A percentile compares a stretch with the other conserved stretches of the same genome.
phyloP scores from a whole-genome alignment of 92 coral and sea anemone species.

The Hydrozoanthus gracilis region DNA sequence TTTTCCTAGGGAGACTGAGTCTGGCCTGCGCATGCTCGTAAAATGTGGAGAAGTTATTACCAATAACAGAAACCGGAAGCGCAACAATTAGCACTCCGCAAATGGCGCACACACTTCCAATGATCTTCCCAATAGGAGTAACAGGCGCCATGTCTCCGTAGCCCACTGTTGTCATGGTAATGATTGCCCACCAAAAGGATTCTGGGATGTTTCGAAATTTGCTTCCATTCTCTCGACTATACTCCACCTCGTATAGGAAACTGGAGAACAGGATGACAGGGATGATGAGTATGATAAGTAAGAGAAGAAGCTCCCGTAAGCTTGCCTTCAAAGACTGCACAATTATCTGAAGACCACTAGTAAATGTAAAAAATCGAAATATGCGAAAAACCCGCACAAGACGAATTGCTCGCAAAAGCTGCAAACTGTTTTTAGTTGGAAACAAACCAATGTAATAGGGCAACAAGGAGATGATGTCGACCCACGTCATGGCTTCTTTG shows the following conservation, averaged over 20 bases:
- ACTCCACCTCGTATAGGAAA: constrained; percentile 81
- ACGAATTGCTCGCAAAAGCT: constrained; percentile 77
- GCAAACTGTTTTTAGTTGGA: background rate
- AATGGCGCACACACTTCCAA: constrained; percentile 94
- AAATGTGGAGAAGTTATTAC: constrained; percentile 92
- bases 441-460: constrained; percentile 77
- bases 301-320: constrained; percentile 79
- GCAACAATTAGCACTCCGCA: constrained; percentile 97
- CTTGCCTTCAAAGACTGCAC: constrained; percentile 97
- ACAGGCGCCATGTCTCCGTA: constrained; percentile 93
- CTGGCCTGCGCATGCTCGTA: constrained; percentile 99
- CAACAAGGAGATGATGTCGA: constrained; percentile 82
- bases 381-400: constrained; percentile 90
- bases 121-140: constrained; percentile 72
- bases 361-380: constrained; percentile 87
- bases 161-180: constrained; percentile 98
- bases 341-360: constrained; percentile 94
- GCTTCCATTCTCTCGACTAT: constrained; percentile 22
- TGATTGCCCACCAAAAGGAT: constrained; percentile 99
- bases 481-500: constrained; percentile 88
- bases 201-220: constrained; percentile 87
- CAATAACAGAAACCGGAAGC: constrained; percentile 97
- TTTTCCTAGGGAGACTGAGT: constrained; percentile 92
- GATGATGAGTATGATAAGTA: constrained; percentile 81
- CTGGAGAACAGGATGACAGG: constrained; percentile 93